Base-by-base conservation (phyloP, 1,140 invertebrate species). In the Dendrolimus kikuchii region DNA sequence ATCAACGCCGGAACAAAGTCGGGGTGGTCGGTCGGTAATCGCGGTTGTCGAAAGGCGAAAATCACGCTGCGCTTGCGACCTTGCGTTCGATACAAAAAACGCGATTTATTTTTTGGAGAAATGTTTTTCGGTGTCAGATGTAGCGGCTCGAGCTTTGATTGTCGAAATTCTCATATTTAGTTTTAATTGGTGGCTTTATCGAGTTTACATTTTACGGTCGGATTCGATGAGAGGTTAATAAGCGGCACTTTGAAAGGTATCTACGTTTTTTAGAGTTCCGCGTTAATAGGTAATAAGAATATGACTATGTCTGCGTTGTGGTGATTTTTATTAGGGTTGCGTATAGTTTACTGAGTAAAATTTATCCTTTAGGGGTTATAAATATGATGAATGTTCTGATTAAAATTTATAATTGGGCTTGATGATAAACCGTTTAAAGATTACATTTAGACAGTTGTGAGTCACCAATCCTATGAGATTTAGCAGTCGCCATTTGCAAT, bases 181-280 rank as follows among this genome's bases (percentile, higher is more conserved):
- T 84, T 86, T 86, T 86, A 86, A 86, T 86, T 86, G 83, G 83
- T 86, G 80, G 78, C 80, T 83, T 86, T 83, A 86, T 86, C 81
- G 81, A 84, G 81, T 86, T 86, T 86, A 86, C 81, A 81, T 84
- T 86, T 86, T 86, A 86, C 83, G 83, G 83, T 86, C 80, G 73
- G 77, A 75, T 63, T 81, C 81, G 83, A 84, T 84, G 83, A 86
- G 80, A 83, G 81, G 80, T 83, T 86, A 86, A 85, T 86, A 85
- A 84, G 83, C 83, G 83, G 83, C 81, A 76, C 80, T 86, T 83
- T 81, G 74, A 86, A 80, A 84, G 74, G 79, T 81, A 81, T 77
- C 80, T 79, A 62, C 65, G 68, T 70, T 77, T 82, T 84, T 80
- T 84, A 74, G 79, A 82, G 75, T 71, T 83, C 78, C 74, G 75